phyloP scores from a whole-genome alignment of 2,888 invertebrate genomes.

The Antitype chi region DNA sequence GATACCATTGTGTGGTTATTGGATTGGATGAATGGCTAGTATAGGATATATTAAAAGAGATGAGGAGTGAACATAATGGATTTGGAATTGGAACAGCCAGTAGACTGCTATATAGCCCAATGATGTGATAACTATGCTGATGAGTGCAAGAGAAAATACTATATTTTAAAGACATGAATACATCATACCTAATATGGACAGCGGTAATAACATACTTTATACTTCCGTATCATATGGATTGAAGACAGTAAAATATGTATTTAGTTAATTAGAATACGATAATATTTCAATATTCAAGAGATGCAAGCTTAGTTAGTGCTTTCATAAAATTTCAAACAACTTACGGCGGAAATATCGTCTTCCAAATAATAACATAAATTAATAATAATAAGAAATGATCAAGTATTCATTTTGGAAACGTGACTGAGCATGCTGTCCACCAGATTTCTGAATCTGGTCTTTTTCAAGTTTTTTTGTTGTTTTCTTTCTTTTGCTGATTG shows the following conservation, averaged over 20 bases:
- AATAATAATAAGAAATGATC: neutral
- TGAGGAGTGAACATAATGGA: neutral
- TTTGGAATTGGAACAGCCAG: too few relatives aligned
- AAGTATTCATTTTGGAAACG: neutral
- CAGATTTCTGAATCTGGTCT: neutral
- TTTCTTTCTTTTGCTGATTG: too few relatives aligned
- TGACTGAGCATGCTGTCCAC: neutral
- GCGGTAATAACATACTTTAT: constrained; percentile 33
- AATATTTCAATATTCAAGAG: constrained; percentile 7
- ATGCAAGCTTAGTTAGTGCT: neutral
- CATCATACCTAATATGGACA: neutral
- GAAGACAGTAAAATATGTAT: constrained; percentile 40
- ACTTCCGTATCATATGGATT: constrained; percentile 14
- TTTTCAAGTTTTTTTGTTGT: neutral
- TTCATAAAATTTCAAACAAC: constrained; percentile 1
- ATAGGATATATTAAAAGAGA: too few relatives aligned
- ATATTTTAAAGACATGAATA: constrained; percentile 11
- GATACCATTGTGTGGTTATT: neutral
- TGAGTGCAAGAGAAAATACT: constrained; percentile 4
- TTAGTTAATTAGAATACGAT: constrained; percentile 14
- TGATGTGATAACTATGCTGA: neutral
- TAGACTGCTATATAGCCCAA: neutral
- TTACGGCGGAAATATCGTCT: neutral
- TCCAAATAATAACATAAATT: neutral
- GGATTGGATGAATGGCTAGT: neutral